Base-by-base conservation (phyloP, 2,113 vertebrate species). In the Nannospalax galili region DNA sequence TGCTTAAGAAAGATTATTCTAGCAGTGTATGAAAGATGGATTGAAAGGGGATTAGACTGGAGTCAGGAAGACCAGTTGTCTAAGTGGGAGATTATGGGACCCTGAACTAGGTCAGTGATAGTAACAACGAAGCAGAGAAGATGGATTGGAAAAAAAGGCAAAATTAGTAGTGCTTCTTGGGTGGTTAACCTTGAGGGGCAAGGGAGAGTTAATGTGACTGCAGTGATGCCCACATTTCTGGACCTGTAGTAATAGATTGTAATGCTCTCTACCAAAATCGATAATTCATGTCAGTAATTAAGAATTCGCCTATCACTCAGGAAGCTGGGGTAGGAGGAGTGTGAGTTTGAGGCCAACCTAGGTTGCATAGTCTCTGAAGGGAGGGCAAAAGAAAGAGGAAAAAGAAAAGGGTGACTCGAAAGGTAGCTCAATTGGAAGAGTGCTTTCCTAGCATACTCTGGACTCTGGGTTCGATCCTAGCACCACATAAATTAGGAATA, bases 1-100 rank as follows among this genome's bases (percentile, higher is more conserved):
- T 88, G 40, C 86, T 86, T 87, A 88, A 92, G 84, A 80, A 94
- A 97, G 92, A 95, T 95, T 95, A 92, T 72, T 81, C 77, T 88
- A 90, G 88, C 69, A 78, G 52, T 22, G 0, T 70, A 52, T 87
- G 77, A 94, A 92, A 86, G 72, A 48, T 93, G 88, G 78, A 90
- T 85, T 94, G 81, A 69, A 93, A 95, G 40, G 84, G 56, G 81
- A 96, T 96, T 96, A 97, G 69, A 73, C 45, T 32, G 73, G 80
- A 92, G 72, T 67, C 85, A 64, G 62, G 78, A 74, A 94, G 64
- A 92, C 84, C 67, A 90, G 95, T 93, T 94, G 56, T 93, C 90
- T 88, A 89, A 69, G 62, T 85, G 92, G 73, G 91, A 95, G 94
- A 96, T 95, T 95, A 88, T 32, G 37, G 65, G 42, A 90, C 88